Base-by-base conservation (phyloP, 2,888 invertebrate genomes). In the Aradus depressus region DNA sequence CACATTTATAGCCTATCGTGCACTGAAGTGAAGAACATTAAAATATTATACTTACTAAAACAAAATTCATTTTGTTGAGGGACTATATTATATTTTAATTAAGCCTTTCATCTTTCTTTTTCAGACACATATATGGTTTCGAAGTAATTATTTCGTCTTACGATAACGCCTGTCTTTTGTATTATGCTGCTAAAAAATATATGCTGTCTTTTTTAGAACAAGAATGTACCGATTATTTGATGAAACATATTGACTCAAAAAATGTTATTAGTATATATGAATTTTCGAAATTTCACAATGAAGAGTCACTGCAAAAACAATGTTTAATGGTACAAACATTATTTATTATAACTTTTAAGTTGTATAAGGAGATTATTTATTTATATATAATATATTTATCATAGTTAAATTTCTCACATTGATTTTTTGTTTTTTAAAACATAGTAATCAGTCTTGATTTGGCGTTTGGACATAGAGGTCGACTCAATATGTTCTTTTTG, bases 131-230 rank as follows among this genome's bases (percentile, higher is more conserved):
- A 49, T 89, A 89, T 63, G 84, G 86, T 4, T 86, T 87, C 61
- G 77, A 78, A 57, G 82, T 88, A 34, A 81, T 81, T 60, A 76
- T 89, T 14, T 77, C 77, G 52, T 84, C 86, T 0, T 86, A 88
- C 64, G 87, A 87, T 62, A 81, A 87, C 63, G 88, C 88, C 0
- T 88, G 87, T 65, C 87, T 88, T 62, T 66, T 89, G 26, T 89
- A 87, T 64, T 88, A 88, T 65, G 86, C 84, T 45, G 88, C 87
- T 4, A 89, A 89, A 63, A 89, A 89, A 63, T 89, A 89, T 62
- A 84, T 89, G 80, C 65, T 89, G 48, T 88, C 88, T 0, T 80
- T 82, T 66, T 72, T 89, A 10, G 85, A 88, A 0, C 81, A 85
- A 57, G 81, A 85, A 60, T 89, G 89, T 64, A 87, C 86, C 0